Evolutionary conservation across 2,797 vertebrate genomes (phyloP), one percentile per base, ranked within the genome.

Genomic region (Buceros bicornis): DNA sequence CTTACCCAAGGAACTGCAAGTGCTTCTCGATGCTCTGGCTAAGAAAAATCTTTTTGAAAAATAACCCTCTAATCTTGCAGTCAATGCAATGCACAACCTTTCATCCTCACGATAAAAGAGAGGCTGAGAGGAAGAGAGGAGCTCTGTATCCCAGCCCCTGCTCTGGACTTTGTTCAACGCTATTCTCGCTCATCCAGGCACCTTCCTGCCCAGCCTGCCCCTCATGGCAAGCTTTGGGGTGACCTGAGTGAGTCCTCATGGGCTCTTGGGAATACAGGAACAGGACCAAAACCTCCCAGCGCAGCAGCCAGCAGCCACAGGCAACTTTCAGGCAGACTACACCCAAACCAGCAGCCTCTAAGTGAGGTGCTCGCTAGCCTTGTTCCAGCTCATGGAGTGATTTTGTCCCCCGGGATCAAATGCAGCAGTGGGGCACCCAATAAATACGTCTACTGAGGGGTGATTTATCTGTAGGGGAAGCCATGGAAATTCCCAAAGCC

Each of bases 401-500:
- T 64, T 66, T 58, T 40, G 65, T 43, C 40, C 69, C 50, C 57
- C 3, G n/a, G 87, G 61, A 71, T 25, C 42, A 43, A 61, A 37
- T 1, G 1, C 58, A 51, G 65, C 82, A 64, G 84, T 67, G 33
- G 87, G 78, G 29, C 54, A 85, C 82, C 84, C 93, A 31, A 42
- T 54, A 74, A 95, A 82, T 16, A 11, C 5, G 4, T 57, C 87
- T 22, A 50, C 91, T 90, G 61, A 78, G 24, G 53, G 48, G 61
- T 83, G 79, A 95, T 93, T 91, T 81, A 86, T 90, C 82, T 19
- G 29, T 6, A 53, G 69, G 65, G 73, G 76, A 93, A 94, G 58
- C 77, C 90, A 57, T 35, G 88, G 90, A 96, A 91, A 86, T 90
- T 91, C 94, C 93, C 82, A 90, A 86, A 74, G 65, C 47, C 76